Conservation (phyloP, 2,888 invertebrate species). For the Phytoseiulus persimilis region DNA sequence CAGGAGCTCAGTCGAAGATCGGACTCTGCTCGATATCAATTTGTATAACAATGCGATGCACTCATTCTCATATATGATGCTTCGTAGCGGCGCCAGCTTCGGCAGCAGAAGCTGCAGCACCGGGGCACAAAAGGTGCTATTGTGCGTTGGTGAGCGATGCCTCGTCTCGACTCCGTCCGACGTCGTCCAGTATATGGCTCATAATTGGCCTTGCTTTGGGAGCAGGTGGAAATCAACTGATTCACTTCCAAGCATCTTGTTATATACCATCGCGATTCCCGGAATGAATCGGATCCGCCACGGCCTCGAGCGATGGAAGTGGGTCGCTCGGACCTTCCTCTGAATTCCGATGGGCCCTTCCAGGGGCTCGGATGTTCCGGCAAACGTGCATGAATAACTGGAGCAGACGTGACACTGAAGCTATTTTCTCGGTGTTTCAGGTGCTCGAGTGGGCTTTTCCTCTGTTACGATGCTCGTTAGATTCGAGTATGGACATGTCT, state of each 20-base stretch:
- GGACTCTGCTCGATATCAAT: slow-evolving; percentile 13
- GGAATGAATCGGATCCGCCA: not conserved
- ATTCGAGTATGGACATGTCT: not conserved
- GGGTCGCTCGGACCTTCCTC: too few species aligned
- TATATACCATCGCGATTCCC: not conserved
- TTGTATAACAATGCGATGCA: slow-evolving; percentile 38
- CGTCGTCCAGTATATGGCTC: not conserved
- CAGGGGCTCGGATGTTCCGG: too few species aligned
- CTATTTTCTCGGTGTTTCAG: not conserved
- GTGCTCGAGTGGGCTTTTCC: not conserved
- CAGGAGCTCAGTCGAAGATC: not conserved
- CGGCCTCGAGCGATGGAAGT: too few species aligned
- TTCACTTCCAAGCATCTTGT: not conserved
- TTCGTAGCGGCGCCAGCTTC: not conserved
- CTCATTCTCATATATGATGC: not conserved
- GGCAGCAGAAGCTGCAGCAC: not conserved
- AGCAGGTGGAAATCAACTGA: not conserved
- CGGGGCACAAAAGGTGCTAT: not conserved
- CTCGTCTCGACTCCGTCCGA: not conserved
- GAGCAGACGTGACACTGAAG: too few species aligned
- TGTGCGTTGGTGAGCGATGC: not conserved
- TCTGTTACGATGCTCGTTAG: not conserved
- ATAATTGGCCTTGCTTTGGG: not conserved
- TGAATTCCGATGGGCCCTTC: too few species aligned
- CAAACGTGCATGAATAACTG: too few species aligned